phyloP scores from a whole-genome alignment of 2,888 invertebrate species.

The Tenthredo amoena region DNA sequence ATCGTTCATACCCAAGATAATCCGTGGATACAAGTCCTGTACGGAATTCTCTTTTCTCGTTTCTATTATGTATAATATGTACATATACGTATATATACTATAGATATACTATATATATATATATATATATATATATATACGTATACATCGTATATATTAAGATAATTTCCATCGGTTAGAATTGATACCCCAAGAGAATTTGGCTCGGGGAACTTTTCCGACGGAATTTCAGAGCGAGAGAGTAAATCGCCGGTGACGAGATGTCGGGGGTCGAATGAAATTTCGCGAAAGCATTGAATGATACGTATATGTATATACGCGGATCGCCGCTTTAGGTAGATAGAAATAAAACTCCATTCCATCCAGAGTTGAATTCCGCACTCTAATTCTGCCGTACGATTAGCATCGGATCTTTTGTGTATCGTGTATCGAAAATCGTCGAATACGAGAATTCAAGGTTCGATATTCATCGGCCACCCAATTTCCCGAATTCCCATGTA shows the following conservation, averaged over 20 bases:
- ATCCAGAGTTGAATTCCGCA: background rate
- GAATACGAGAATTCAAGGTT: background rate
- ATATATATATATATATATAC: too few relatives aligned
- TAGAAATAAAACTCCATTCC: background rate
- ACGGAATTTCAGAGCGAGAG: background rate
- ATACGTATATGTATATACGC: background rate
- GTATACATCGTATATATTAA: too few relatives aligned
- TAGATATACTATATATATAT: background rate
- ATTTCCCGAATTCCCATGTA: background rate
- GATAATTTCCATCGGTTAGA: conserved; percentile 2
- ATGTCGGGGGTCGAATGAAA: conserved; percentile 13
- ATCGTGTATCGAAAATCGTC: background rate
- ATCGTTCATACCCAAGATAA: background rate
- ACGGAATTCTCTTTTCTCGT: background rate
- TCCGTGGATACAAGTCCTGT: background rate
- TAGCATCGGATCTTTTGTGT: background rate
- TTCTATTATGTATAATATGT: background rate
- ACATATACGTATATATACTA: too few relatives aligned
- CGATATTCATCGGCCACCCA: background rate
- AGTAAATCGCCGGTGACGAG: conserved; percentile 2
- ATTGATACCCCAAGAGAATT: background rate
- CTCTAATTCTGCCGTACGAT: conserved; percentile 8
- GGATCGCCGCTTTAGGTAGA: background rate
- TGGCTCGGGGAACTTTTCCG: background rate
- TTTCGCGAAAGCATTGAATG: background rate